Base-by-base conservation (phyloP, 2,797 vertebrate species). In the Atherinosoma microstoma region DNA sequence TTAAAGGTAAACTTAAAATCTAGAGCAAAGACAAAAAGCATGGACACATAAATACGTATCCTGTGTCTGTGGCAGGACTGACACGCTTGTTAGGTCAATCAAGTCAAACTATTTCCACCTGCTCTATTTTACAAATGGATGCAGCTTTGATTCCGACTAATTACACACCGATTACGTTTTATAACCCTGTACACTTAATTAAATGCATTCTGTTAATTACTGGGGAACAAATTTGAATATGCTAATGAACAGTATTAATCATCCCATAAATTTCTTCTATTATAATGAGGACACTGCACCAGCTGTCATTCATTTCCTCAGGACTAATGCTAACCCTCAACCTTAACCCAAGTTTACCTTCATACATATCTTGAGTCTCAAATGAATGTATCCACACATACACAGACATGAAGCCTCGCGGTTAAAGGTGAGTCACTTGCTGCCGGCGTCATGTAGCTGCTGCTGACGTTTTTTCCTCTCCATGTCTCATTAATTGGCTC, bases 201-300 rank as follows among this genome's bases (percentile, higher is more conserved):
- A 69, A 81, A 82, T 62, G 27, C 47, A 27, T 65, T 61, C 56
- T 42, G 66, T 77, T 88, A 80, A 87, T 87, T 75, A 76, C n/a
- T 62, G 30, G 63, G 63, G 57, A 81, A 64, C 29, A 24, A 80
- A 67, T 81, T 74, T 67, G 57, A 73, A 30, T 58, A 63, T n/a
- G 38, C 53, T 61, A 54, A 73, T 73, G 61, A 27, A 38, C 53
- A 24, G 16, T 36, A 68, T 62, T 64, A 60, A 45, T 77, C 32
- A 42, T 27, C 47, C 7, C 2, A 34, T 68, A 27, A 70, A 58
- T 27, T 2, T 63, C 65, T 58, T 49, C 24, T 2, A 71, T 76
- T 78, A 49, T 75, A 66, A 49, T 73, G 65, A 22, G 3, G 63
- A 54, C 1, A 56, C 3, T 60, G 53, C 29, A n/a, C 27, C 6